Conservation (phyloP, 1,140 invertebrate genomes). For the Drosophila ananassae region DNA sequence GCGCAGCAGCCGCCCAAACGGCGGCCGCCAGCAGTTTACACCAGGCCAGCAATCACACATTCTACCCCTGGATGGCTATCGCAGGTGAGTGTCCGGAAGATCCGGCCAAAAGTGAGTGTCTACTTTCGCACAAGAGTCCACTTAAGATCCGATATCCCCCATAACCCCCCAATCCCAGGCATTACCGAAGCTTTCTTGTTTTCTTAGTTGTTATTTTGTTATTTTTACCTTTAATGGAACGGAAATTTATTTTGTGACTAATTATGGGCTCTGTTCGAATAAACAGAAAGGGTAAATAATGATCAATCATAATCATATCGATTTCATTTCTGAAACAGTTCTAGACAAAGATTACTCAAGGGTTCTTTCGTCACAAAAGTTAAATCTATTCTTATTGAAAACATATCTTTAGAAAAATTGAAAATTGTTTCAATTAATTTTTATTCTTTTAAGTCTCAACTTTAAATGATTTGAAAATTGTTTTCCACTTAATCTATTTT, state of each 20-base stretch:
- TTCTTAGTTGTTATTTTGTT: constrained; percentile 19
- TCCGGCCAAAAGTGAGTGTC: constrained; percentile 79
- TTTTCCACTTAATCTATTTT: constrained; percentile 50
- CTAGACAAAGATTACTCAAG: background rate
- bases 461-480: constrained; percentile 27
- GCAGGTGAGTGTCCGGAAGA: constrained; percentile 91
- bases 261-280: background rate
- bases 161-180: background rate
- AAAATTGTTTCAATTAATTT: background rate
- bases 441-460: too few relatives aligned
- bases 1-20: constrained; percentile 89
- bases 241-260: constrained; percentile 6
- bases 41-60: constrained; percentile 95
- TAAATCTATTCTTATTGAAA: too few relatives aligned
- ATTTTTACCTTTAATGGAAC: background rate
- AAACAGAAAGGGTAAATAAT: constrained; percentile 22
- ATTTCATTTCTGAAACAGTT: constrained; percentile 6
- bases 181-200: constrained; percentile 41
- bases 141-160: constrained; percentile 11
- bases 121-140: constrained; percentile 44
- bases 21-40: constrained; percentile 93
- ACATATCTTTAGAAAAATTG: background rate
- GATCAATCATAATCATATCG: background rate
- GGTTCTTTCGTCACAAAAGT: too few relatives aligned
- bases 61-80: constrained; percentile 99